These are phyloP conservation scores for Platyura marginata DNA, from an alignment of 1,140 invertebrate species.

Conservation along the genomic window DNA sequence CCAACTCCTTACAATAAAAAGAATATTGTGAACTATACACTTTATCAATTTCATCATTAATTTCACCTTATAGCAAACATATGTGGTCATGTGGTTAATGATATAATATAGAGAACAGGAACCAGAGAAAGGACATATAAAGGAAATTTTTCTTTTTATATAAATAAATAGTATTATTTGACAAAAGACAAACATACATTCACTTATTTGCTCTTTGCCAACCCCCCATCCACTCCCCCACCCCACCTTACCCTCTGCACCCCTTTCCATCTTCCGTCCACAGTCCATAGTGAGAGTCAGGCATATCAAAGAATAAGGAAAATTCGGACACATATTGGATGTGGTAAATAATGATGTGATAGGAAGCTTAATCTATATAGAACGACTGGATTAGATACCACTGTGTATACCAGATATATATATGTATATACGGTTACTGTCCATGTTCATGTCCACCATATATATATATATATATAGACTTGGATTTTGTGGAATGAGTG, in stretches of 20 bases:
- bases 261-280: too few species aligned
- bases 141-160: background rate
- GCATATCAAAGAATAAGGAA: background rate
- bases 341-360: background rate
- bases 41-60: background rate
- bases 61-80: background rate
- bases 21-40: too few species aligned
- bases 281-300: too few species aligned
- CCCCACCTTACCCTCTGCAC: too few species aligned
- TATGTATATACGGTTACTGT: too few species aligned
- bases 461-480: too few species aligned
- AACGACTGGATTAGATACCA: background rate
- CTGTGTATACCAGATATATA: too few species aligned
- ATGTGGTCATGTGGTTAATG: background rate
- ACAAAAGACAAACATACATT: background rate
- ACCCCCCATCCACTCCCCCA: too few species aligned
- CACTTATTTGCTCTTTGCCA: too few species aligned
- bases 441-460: too few species aligned
- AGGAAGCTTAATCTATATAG: background rate
- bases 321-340: background rate
- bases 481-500: too few species aligned
- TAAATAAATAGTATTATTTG: background rate
- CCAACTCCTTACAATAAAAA: too few species aligned
- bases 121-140: background rate
- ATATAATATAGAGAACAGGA: background rate